Evolutionary conservation across 2,888 invertebrate genomes (phyloP), one percentile per base, ranked within the genome.

Genomic region (Hyposoter dolosus): DNA sequence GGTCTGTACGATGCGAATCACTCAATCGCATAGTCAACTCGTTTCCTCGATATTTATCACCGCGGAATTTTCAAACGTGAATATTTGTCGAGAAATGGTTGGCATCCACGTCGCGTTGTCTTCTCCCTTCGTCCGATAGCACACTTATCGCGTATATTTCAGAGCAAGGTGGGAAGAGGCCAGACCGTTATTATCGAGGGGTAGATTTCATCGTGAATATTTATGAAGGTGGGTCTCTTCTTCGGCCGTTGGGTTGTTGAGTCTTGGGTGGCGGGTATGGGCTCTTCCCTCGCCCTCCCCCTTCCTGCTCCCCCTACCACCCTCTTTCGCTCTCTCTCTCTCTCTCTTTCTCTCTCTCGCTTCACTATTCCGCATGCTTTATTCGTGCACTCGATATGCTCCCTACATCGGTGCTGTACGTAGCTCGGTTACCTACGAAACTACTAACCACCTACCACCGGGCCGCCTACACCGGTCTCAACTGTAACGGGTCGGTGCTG

Each of bases 151-250:
- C 91, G 91, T 91, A 92, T 91, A 92, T 92, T 93, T 93, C 89
- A 90, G 91, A 90, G 89, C 88, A n/a, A 40, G 19, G 74, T 68
- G 77, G 77, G 60, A 78, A 74, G 77, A 60, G 78, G 63, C 80
- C 53, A 83, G 85, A 86, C 92, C 91, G 92, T 93, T 94, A 93
- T 93, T 94, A 94, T 94, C 93, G 93, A 93, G 91, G 93, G 92
- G 91, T 93, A 93, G 93, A 93, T 94, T 93, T 93, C 92, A 93
- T 93, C 92, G 91, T 93, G 93, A 94, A 94, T 94, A 94, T 93
- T 93, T 92, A 94, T 94, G 92, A 93, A 91, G 89, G 88, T 88
- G 72, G 90, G 56, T 81, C 81, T 81, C 81, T 74, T 74, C 74
- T 80, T 88, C 77, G 89, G 89, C 90, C 90, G 85, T 89, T 80